Conservation (phyloP, 2,113 vertebrate species). For the Chiloscyllium plagiosum region DNA sequence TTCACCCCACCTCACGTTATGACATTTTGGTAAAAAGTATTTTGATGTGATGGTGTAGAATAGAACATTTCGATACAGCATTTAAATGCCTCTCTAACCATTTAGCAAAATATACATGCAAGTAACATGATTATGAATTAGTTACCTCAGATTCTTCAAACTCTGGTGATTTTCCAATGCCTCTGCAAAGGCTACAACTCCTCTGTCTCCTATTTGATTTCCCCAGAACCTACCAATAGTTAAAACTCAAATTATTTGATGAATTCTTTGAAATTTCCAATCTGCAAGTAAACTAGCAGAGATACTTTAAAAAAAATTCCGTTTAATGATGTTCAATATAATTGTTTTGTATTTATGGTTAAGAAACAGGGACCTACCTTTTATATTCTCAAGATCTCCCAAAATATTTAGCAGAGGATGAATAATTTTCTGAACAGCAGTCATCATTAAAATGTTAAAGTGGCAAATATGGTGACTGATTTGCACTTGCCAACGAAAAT, state of each 20-base stretch:
- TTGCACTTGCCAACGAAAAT: neutral
- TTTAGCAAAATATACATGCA: neutral
- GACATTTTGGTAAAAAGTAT: neutral
- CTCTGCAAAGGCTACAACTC: constrained; percentile 19
- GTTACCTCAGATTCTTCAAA: constrained; percentile 33
- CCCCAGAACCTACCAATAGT: constrained; percentile 21
- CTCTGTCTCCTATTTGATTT: constrained; percentile 19
- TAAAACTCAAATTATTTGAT: neutral
- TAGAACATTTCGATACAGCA: neutral
- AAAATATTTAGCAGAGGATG: neutral
- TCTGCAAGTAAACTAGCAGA: neutral
- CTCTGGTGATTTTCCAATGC: neutral
- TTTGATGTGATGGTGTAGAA: neutral
- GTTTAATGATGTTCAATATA: neutral
- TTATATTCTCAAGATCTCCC: neutral
- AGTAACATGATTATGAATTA: neutral
- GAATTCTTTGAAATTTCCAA: neutral
- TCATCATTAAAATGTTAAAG: too few species aligned
- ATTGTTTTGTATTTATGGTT: too few species aligned
- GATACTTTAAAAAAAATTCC: neutral
- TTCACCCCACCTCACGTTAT: neutral
- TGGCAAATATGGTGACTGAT: neutral
- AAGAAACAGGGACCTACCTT: neutral
- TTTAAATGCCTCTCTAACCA: neutral
- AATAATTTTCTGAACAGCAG: neutral